Conservation (phyloP, 2,888 invertebrate species). For the Romanomermis culicivorax region DNA sequence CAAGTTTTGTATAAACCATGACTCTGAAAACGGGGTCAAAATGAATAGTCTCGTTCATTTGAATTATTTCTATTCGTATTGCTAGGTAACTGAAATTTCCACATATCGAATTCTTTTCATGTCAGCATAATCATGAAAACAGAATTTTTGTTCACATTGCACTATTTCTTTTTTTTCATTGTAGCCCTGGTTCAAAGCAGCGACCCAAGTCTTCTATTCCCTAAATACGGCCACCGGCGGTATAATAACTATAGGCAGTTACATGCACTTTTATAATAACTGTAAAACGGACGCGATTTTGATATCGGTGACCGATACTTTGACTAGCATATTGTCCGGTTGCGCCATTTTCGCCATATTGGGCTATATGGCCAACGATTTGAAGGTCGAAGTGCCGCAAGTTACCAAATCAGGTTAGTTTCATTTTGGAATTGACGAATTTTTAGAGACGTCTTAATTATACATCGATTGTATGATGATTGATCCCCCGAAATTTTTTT, state of each 20-base stretch:
- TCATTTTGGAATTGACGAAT: too few species aligned
- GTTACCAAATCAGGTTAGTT: slow-evolving; percentile 9
- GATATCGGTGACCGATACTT: slow-evolving; percentile 3
- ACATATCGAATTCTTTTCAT: too few species aligned
- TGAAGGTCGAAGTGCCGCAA: slow-evolving; percentile 1
- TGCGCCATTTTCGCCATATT: slow-evolving; percentile 11
- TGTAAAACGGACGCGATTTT: slow-evolving; percentile 33
- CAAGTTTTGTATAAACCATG: too few species aligned
- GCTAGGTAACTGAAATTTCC: too few species aligned
- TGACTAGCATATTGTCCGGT: slow-evolving; percentile 11
- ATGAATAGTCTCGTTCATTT: too few species aligned
- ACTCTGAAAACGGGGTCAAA: too few species aligned
- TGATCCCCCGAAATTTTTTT: too few species aligned
- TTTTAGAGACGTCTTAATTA: too few species aligned
- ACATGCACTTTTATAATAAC: slow-evolving; percentile 22
- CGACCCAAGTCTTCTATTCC: slow-evolving; percentile 32
- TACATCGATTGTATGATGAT: too few species aligned
- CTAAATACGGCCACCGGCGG: slow-evolving; percentile 30
- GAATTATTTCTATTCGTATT: too few species aligned
- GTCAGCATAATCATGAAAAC: background rate
- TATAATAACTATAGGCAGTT: slow-evolving; percentile 28
- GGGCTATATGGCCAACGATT: slow-evolving; percentile 8
- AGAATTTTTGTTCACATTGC: background rate
- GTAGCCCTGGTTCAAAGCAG: slow-evolving; percentile 32
- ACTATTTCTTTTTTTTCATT: too few species aligned